Base-by-base conservation (phyloP, 2,797 vertebrate species). In the Arctocebus calabarensis region DNA sequence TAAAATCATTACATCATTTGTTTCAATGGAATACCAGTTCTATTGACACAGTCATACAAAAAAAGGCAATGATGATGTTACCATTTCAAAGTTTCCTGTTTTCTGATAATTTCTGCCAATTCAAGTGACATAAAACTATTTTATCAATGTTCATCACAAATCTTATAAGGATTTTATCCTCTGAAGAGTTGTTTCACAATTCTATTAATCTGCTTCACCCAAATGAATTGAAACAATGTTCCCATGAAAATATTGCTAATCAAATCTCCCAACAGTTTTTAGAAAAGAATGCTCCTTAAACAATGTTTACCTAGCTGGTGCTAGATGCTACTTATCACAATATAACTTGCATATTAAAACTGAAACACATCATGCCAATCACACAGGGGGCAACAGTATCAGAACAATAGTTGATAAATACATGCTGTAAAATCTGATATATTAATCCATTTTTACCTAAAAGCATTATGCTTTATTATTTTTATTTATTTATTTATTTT, bases 161-260 rank as follows among this genome's bases (percentile, higher is more conserved):
- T 55, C 37, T 75, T 95, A 9, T 32, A 93, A 95, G 25, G 83
- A 95, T 62, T 82, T 66, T 77, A 93, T 43, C 71, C 37, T 95
- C 92, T 43, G 13, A 94, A 77, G 32, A 83, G 34, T 34, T 82
- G 19, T 59, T 91, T 83, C 70, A 64, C 75, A 91, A 88, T 94
- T 90, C 64, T 83, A 73, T 83, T 77, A 94, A 93, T 83, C 70
- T 94, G 88, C 34, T 93, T 93, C 37, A 94, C 34, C 94, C 29
- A 75, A 34, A 70, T 74, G 92, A 86, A 77, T 4, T 85, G 37
- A 34, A 91, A 93, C 89, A 84, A 88, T 48, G 14, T 87, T 55
- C 88, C 61, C 29, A 87, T 83, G 45, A 84, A 93, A 95, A 71
- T 20, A 96, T 48, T 70, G 75, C 82, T 73, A 92, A 74, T 91